Evolutionary conservation across 2,113 vertebrate genomes (phyloP), one percentile per base, ranked within the genome.

Genomic region (Philantomba maxwellii): DNA sequence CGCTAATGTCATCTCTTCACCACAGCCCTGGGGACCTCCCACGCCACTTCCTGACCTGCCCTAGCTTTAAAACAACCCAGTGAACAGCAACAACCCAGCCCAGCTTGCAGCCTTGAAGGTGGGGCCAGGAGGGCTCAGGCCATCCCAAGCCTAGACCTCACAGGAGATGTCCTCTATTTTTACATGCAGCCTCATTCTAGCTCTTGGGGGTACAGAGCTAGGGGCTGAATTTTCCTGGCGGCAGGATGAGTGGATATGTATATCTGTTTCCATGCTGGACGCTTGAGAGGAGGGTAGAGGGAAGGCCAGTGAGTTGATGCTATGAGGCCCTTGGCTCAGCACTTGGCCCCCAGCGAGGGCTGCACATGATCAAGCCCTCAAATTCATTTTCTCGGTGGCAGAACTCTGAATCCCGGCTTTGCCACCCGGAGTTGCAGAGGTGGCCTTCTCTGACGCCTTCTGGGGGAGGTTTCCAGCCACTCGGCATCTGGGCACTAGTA

Each of bases 401-500:
- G 91, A 83, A 55, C 36, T 64, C n/a, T 11, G 15, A 30, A 19
- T 25, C 49, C 62, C 2, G 7, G 26, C 23, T 90, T 78, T 80
- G 75, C 47, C 15, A 5, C 30, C 64, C 3, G 5, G 62, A 70
- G 60, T 23, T 39, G 11, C 26, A 58, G 39, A 64, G 39, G 57
- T 21, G 12, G 78, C 62, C 23, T 58, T 12, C 47, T 23, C 25
- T 53, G 57, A 33, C 6, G 4, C 58, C 45, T n/a, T n/a, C 85
- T 5, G 3, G 36, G 75, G 25, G 10, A 2, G 26, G 26, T 94
- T 77, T 53, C 23, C 36, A 70, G 81, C 28, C 36, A 16, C 13
- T 5, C 0, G 1, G 17, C 3, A 9, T n/a, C 70, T 5, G 2
- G 30, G 62, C 9, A 7, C 39, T 6, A 6, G 14, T 6, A 1